Evolutionary conservation across 1,140 invertebrate genomes (phyloP).

Genomic region (Polyergus mexicanus): DNA sequence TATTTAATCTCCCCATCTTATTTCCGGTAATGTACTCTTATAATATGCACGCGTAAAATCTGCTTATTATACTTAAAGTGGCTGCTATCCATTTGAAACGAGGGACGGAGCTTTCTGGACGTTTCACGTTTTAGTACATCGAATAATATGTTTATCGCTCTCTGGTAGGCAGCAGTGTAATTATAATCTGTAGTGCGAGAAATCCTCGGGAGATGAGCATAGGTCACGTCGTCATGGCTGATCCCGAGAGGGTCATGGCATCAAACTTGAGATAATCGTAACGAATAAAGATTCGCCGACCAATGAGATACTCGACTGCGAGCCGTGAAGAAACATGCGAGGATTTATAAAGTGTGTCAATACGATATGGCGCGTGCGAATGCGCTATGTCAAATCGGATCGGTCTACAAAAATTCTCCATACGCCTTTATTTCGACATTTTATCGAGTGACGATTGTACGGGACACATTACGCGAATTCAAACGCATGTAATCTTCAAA

Average conservation of each 20-base stretch:
- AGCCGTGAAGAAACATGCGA: slow-evolving; percentile 9
- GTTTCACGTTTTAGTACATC: not conserved
- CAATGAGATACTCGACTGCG: slow-evolving; percentile 2
- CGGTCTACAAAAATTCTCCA: not conserved
- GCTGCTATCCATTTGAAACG: slow-evolving; percentile 11
- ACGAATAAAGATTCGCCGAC: slow-evolving; percentile 32
- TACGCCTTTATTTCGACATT: not conserved
- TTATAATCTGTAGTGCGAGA: slow-evolving; percentile 13
- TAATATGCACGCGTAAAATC: not conserved
- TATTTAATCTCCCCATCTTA: slow-evolving; percentile 34
- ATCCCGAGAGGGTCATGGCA: slow-evolving; percentile 32
- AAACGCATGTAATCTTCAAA: not conserved
- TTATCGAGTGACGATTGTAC: not conserved
- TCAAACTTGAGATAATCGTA: slow-evolving; percentile 30
- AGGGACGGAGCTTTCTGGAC: not conserved
- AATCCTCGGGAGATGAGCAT: slow-evolving; percentile 24
- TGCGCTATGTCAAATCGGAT: not conserved
- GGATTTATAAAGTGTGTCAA: slow-evolving; percentile 11
- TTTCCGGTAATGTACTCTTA: slow-evolving; percentile 14
- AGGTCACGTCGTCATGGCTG: slow-evolving; percentile 39
- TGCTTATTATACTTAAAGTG: slow-evolving; percentile 41
- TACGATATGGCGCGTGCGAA: slow-evolving; percentile 1
- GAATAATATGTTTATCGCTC: not conserved
- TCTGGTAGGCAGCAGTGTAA: not conserved
- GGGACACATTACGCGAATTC: not conserved